Percentiles rank a stretch among this genome's conserved stretches.
Evolutionary conservation across 2,113 vertebrate species (phyloP).

Genomic region (Triplophysa siluroides): DNA sequence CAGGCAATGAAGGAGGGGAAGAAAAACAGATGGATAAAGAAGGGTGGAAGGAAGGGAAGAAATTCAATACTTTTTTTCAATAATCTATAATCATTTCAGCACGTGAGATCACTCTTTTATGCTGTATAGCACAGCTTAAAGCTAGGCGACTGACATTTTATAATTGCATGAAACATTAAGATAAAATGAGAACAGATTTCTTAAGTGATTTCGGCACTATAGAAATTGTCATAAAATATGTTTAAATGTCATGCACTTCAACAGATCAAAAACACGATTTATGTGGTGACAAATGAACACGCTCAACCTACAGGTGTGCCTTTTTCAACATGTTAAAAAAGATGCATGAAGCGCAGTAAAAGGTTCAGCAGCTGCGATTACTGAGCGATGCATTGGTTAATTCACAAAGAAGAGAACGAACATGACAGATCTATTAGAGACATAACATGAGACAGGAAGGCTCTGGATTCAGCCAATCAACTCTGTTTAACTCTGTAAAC

Average conservation of each 20-base stretch:
- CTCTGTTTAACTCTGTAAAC: conserved; percentile 38
- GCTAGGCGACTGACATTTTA: neutral
- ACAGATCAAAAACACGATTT: neutral
- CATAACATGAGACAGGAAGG: conserved; percentile 35
- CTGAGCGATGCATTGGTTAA: conserved; percentile 41
- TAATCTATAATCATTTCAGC: neutral
- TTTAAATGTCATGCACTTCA: neutral
- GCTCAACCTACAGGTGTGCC: conserved; percentile 3
- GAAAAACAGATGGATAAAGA: neutral
- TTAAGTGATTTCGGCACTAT: neutral
- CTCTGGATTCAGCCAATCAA: conserved; percentile 36
- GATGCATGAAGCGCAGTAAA: conserved; percentile 1
- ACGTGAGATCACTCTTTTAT: conserved; percentile 31
- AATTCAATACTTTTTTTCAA: neutral
- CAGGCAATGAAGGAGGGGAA: neutral
- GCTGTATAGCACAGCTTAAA: conserved; percentile 19
- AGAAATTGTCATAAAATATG: neutral
- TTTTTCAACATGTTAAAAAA: conserved; percentile 13
- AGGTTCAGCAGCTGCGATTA: conserved; percentile 34
- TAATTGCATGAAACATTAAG: neutral
- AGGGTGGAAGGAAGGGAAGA: neutral
- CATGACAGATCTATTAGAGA: conserved; percentile 46
- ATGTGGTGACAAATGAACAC: neutral
- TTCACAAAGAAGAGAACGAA: conserved; percentile 47
- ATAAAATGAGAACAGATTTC: neutral